Base-by-base conservation (phyloP, 2,113 vertebrate genomes). In the Dicerorhinus sumatrensis region DNA sequence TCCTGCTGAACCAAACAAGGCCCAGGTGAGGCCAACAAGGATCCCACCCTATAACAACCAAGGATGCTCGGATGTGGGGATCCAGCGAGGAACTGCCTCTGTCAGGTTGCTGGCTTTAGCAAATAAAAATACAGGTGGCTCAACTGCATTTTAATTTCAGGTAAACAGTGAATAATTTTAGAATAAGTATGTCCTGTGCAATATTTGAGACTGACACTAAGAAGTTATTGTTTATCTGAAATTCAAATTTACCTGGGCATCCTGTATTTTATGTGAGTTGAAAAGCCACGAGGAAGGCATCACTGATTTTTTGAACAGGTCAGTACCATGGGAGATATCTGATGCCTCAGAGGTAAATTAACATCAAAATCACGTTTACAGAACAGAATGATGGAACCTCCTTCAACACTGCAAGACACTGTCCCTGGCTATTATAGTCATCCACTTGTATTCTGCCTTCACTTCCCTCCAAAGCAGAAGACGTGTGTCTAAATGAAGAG, bases 1-100 rank as follows among this genome's bases (percentile, higher is more conserved):
- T 92, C 98, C 99, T 99, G 97, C 76, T 11, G 29, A 29, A 33
- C 72, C 36, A 77, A 72, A 80, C 0, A 3, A 29, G 8, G 90
- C 25, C 80, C 54, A 3, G 10, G 87, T 85, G n/a, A 96, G 67
- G 65, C 21, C 25, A 29, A 8, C 6, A 21, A 29, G 39, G 8
- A 31, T 2, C 83, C 46, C 51, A 29, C 25, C 62, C 33, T 6
- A 0, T 8, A 0, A 75, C 25, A 46, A 2, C 25, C 60, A 2
- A 14, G 39, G 42, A 5, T 1, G 54, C 80, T 46, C 4, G 0
- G 23, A 1, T 5, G 1, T 12, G 39, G 73, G 54, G 77, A 25
- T 48, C 48, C 10, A 21, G 1, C 0, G 1, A 20, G 0, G 6
- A 23, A 9, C 2, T 11, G 31, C 62, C 63, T 39, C 48, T 14